These are phyloP conservation scores for Ganaspis brasiliensis DNA, from an alignment of 2,888 invertebrate genomes.

Conservation along the genomic window DNA sequence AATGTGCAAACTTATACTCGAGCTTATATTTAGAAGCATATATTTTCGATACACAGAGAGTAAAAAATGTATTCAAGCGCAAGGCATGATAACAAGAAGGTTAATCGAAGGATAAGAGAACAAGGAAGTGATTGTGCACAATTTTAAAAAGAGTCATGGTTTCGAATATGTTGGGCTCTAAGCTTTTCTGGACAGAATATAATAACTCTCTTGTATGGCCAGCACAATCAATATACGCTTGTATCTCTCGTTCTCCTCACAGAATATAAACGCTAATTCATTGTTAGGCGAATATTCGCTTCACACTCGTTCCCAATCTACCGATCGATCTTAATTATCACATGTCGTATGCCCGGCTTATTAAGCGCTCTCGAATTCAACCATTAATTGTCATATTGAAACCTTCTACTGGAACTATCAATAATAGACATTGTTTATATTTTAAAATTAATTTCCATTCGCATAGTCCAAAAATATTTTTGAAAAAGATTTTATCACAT, in stretches of 20 bases:
- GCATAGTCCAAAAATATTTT: too few relatives aligned
- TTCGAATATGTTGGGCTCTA: not conserved
- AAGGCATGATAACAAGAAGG: not conserved
- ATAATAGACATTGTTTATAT: too few relatives aligned
- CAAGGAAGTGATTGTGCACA: constrained; percentile 35
- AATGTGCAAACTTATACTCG: too few relatives aligned
- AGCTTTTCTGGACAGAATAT: not conserved
- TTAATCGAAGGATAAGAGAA: constrained; percentile 28
- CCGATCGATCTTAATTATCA: constrained; percentile 23
- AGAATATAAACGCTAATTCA: constrained; percentile 4
- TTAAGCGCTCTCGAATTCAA: not conserved
- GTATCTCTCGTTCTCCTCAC: not conserved
- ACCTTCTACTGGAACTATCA: not conserved
- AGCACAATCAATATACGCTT: constrained; percentile 5
- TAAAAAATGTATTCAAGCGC: not conserved
- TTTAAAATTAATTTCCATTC: too few relatives aligned
- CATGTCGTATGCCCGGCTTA: not conserved
- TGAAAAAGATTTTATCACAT: too few relatives aligned
- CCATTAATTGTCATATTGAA: not conserved
- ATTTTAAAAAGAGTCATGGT: constrained; percentile 10
- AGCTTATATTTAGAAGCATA: too few relatives aligned
- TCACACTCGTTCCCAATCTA: not conserved
- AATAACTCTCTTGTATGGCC: constrained; percentile 24
- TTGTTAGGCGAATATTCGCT: constrained; percentile 28
- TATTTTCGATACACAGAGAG: too few relatives aligned